A percentile compares a stretch with the other conserved stretches of the same genome.
These are phyloP conservation scores for Osmerus mordax DNA, from an alignment of 2,113 vertebrate genomes.

Conservation along the genomic window DNA sequence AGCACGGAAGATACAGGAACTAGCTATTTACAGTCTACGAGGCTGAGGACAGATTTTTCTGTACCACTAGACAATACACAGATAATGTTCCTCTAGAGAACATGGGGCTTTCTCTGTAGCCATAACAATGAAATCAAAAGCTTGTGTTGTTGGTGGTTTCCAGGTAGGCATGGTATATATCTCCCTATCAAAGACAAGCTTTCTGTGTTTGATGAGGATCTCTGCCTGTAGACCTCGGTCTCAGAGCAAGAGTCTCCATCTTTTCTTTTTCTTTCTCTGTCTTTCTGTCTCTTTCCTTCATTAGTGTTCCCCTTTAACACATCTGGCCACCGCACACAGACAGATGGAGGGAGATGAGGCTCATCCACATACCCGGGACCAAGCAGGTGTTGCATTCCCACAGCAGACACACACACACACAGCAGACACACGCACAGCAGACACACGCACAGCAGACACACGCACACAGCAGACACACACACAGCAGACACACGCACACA, in stretches of 20 bases:
- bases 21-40: neutral
- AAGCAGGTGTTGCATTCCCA: conserved; percentile 42
- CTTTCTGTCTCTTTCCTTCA: conserved; percentile 27
- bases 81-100: too few species aligned
- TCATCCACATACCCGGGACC: conserved; percentile 37
- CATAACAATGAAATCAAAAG: too few species aligned
- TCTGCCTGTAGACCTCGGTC: too few species aligned
- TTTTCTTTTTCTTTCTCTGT: neutral
- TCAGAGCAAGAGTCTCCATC: neutral
- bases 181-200: too few species aligned
- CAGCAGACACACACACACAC: conserved; percentile 24
- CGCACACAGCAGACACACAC: conserved; percentile 27
- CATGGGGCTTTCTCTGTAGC: too few species aligned
- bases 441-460: conserved; percentile 18
- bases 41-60: too few species aligned
- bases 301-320: conserved; percentile 42
- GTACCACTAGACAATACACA: too few species aligned
- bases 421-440: neutral
- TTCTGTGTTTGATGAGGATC: too few species aligned
- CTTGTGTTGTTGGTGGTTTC: too few species aligned
- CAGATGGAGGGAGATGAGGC: conserved; percentile 57
- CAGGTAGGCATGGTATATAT: too few species aligned
- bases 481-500: conserved; percentile 14
- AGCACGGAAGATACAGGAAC: too few species aligned
- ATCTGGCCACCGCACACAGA: conserved; percentile 37